Evolutionary conservation across 2,797 vertebrate genomes (phyloP).

Genomic region (Karalla daura): DNA sequence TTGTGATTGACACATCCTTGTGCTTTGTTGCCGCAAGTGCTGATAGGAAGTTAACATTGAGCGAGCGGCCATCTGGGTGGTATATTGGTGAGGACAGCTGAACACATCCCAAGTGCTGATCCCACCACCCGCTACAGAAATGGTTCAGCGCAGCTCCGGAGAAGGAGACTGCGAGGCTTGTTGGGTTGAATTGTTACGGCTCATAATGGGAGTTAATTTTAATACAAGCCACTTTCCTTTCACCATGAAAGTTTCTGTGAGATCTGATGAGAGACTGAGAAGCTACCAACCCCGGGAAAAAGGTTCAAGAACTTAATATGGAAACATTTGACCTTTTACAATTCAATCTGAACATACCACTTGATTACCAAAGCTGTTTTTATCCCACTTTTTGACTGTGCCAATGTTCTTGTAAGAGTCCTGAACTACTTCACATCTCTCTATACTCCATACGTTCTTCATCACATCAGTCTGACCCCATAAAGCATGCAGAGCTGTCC

Average conservation of each 20-base stretch:
- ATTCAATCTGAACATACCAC: neutral
- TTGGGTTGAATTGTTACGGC: neutral
- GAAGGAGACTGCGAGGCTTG: neutral
- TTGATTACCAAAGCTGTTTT: neutral
- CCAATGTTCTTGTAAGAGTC: neutral
- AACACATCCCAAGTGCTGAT: slow-evolving; percentile 63
- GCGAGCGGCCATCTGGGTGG: slow-evolving; percentile 75
- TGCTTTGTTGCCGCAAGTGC: slow-evolving; percentile 74
- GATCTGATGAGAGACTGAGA: neutral
- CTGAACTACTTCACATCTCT: too few species aligned
- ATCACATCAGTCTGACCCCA: neutral
- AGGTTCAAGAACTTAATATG: neutral
- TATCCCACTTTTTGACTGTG: neutral
- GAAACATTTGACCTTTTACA: neutral
- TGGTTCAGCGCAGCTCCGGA: neutral
- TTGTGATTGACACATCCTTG: slow-evolving; percentile 74
- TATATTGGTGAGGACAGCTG: slow-evolving; percentile 79
- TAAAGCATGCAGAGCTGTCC: neutral
- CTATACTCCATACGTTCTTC: neutral
- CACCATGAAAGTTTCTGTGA: neutral
- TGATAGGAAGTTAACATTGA: slow-evolving; percentile 70
- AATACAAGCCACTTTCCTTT: neutral
- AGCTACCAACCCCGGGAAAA: neutral
- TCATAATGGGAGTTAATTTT: neutral
- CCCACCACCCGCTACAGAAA: slow-evolving; percentile 35